Percentiles rank a stretch among this genome's conserved stretches.
Evolutionary conservation across 2,888 invertebrate genomes (phyloP).

Genomic region (Lysandra coridon): DNA sequence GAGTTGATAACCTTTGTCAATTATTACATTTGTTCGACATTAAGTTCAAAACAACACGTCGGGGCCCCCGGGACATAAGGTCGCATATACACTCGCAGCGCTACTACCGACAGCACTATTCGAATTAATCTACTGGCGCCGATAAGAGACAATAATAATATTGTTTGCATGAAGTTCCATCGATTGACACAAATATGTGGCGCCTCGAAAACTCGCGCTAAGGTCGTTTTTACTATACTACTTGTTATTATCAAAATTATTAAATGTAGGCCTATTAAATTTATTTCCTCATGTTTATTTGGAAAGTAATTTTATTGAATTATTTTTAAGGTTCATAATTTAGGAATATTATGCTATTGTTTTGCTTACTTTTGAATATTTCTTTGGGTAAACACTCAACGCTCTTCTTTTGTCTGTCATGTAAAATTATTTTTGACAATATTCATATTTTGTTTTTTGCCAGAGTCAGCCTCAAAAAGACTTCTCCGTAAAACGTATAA

Average conservation of each 20-base stretch:
- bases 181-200: slow-evolving; percentile 7
- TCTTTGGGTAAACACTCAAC: too few species aligned
- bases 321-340: background rate
- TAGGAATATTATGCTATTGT: too few species aligned
- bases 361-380: too few species aligned
- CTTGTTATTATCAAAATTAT: background rate
- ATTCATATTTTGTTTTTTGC: background rate
- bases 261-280: background rate
- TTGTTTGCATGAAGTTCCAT: slow-evolving; percentile 22
- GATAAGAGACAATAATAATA: slow-evolving; percentile 27
- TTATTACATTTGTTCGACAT: slow-evolving; percentile 63
- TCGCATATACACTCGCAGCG: slow-evolving; percentile 38
- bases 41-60: slow-evolving; percentile 76
- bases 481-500: background rate
- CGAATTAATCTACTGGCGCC: slow-evolving; percentile 15
- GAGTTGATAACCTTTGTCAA: slow-evolving; percentile 75
- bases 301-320: background rate
- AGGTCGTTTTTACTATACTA: slow-evolving; percentile 15
- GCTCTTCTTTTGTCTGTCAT: background rate
- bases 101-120: slow-evolving; percentile 12
- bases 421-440: background rate
- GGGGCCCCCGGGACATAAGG: slow-evolving; percentile 45
- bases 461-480: background rate
- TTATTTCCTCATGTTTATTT: background rate
- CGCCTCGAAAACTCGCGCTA: background rate